A percentile compares a stretch with the other conserved stretches of the same genome.
These are phyloP conservation scores for Xanthorhoe spadicearia DNA, from an alignment of 2,888 invertebrate genomes.

Conservation along the genomic window DNA sequence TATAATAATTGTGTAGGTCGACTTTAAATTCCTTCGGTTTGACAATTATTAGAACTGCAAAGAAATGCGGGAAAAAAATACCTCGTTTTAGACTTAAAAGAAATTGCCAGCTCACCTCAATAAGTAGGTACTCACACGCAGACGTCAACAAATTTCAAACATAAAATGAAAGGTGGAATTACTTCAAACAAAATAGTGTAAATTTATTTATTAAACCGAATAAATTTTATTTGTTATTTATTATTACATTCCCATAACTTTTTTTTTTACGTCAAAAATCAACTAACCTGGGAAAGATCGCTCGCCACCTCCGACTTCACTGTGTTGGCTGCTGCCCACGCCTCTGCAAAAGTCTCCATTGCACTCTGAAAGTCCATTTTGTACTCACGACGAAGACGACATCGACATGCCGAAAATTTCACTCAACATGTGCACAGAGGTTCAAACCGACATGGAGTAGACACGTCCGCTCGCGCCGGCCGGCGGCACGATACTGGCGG, in stretches of 20 bases:
- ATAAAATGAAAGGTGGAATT: neutral
- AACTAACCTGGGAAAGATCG: slow-evolving; percentile 88
- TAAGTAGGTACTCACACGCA: neutral
- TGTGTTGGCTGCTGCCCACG: slow-evolving; percentile 94
- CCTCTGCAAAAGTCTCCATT: slow-evolving; percentile 99
- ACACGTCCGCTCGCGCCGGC: slow-evolving; percentile 83
- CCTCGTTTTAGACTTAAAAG: neutral
- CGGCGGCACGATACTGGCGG: slow-evolving; percentile 86
- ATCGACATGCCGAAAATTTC: slow-evolving; percentile 80
- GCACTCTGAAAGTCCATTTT: slow-evolving; percentile 99
- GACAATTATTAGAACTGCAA: neutral
- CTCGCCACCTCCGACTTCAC: slow-evolving; percentile 87
- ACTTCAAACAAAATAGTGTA: neutral
- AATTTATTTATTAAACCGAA: neutral
- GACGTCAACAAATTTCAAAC: neutral
- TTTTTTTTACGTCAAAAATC: slow-evolving; percentile 23
- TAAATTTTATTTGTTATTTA: no score
- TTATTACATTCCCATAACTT: neutral
- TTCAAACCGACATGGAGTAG: slow-evolving; percentile 48
- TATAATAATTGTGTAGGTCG: no score
- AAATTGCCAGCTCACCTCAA: neutral
- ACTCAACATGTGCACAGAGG: slow-evolving; percentile 72
- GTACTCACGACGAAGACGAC: slow-evolving; percentile 81
- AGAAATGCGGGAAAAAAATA: neutral
- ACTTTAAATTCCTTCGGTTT: neutral